Evolutionary conservation across 1,140 invertebrate genomes (phyloP), one percentile per base, ranked within the genome.

Genomic region (Phthorimaea operculella): DNA sequence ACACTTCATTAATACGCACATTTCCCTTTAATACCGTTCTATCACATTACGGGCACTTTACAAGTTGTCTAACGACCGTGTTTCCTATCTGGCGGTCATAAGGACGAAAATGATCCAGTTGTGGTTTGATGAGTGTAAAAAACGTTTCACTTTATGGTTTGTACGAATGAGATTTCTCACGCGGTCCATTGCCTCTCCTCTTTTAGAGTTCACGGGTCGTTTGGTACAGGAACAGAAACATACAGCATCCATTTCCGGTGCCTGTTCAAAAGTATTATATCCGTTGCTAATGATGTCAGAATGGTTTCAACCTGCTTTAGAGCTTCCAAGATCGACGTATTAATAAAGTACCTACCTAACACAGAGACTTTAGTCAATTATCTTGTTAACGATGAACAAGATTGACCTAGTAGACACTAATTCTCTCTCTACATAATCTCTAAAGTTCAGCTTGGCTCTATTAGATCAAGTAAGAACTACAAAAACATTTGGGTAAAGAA

Each of bases 201-300:
- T 57, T 64, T 4, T 60, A 60, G 64, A 60, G 63, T 71, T 70
- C 68, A 70, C 63, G 76, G 71, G 60, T 64, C 74, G 74, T 77
- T 79, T 63, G 54, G 55, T 57, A 39, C 55, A 55, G 61, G 58
- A 47, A 57, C 47, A 10, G 36, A 10, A 39, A 39, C 36, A n/a
- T 10, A 39, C 67, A 63, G 67, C 66, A 62, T 72, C 66, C 69
- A 76, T 76, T 79, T 79, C 76, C 76, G 76, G 61, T 67, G 66
- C 51, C 44, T 66, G 63, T 62, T 68, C 21, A 28, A 28, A 63
- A 66, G 36, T 10, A 39, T 39, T 10, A 39, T 39, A n/a, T 12
- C 36, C 36, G n/a, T 28, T 28, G 21, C 21, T 28, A 4, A 28
- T 28, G 21, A 9, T n/a, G n/a, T 9, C n/a, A 39, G 36, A 39